Base-by-base conservation (phyloP, 2,797 vertebrate genomes). In the Pseudomugil tenellus region DNA sequence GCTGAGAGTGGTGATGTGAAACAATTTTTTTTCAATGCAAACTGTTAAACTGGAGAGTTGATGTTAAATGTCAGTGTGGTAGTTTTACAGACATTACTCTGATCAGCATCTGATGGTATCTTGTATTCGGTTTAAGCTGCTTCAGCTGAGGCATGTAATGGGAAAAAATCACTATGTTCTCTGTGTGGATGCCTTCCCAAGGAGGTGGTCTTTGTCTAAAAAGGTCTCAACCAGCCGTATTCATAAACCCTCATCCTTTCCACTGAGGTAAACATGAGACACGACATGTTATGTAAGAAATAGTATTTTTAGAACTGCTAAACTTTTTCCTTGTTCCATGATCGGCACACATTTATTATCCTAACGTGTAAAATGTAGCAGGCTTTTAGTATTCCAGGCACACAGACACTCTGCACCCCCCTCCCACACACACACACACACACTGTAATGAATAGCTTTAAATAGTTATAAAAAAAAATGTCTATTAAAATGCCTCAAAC, bases 371-470 rank as follows among this genome's bases (percentile, higher is more conserved):
- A 88, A 76, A 84, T 87, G 71, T 31, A 69, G 58, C 66, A 26
- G 76, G 67, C 77, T 77, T 64, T 93, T 92, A 76, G 74, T 91
- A 91, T 93, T 92, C 89, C 72, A 87, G 81, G 83, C 91, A 91
- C 86, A 90, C 78, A 78, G 6, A 0, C 9, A 16, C 37, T 2
- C 9, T 2, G 1, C 11, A 11, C 34, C 1, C 6, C 29, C 6
- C 6, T 31, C 34, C 1, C 34, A 67, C 74, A 77, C 51, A 85
- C 87, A 78, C 79, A 75, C 83, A 76, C 82, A 35, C 34, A 35
- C 34, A 68, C 73, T 77, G n/a, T n/a, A n/a, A n/a, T n/a, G n/a
- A n/a, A n/a, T n/a, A n/a, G n/a, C n/a, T n/a, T n/a, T n/a, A n/a
- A n/a, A n/a, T n/a, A n/a, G n/a, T n/a, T n/a, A n/a, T n/a, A n/a